phyloP scores from a whole-genome alignment of 2,888 invertebrate genomes.

The Atethmia centrago region DNA sequence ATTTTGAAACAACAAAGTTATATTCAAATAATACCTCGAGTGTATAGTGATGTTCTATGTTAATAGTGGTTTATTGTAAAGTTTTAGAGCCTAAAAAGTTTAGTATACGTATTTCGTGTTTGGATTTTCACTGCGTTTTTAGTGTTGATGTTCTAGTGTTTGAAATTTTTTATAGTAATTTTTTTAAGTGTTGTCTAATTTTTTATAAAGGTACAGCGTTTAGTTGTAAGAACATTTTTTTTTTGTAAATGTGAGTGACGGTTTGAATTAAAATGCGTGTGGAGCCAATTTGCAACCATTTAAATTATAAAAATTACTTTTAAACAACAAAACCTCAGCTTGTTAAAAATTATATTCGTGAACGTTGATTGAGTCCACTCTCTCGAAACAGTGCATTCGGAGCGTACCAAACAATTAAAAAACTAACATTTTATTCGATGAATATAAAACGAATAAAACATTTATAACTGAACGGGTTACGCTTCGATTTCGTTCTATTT shows the following conservation, averaged over 20 bases:
- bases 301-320: not conserved
- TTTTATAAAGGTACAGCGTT: conserved; percentile 41
- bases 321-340: conserved; percentile 1
- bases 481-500: conserved; percentile 18
- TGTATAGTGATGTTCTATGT: conserved; percentile 29
- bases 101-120: conserved; percentile 55
- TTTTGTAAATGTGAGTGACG: not conserved
- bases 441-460: conserved; percentile 31
- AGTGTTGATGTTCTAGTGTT: conserved; percentile 60
- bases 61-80: conserved; percentile 24
- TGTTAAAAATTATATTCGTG: conserved; percentile 35
- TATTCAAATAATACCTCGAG: conserved; percentile 24
- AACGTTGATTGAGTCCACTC: conserved; percentile 42
- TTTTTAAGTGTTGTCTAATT: conserved; percentile 37
- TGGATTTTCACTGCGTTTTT: conserved; percentile 51
- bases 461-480: conserved; percentile 11
- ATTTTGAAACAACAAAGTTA: conserved; percentile 49
- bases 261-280: conserved; percentile 51
- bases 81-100: conserved; percentile 41
- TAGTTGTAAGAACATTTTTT: not conserved
- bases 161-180: conserved; percentile 27
- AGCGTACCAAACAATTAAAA: conserved; percentile 40
- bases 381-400: conserved; percentile 36
- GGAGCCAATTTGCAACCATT: conserved; percentile 2
- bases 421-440: conserved; percentile 46